Percentiles rank a stretch among this genome's conserved stretches.
phyloP scores from a whole-genome alignment of 2,888 invertebrate species.

The Andrena fulva region DNA sequence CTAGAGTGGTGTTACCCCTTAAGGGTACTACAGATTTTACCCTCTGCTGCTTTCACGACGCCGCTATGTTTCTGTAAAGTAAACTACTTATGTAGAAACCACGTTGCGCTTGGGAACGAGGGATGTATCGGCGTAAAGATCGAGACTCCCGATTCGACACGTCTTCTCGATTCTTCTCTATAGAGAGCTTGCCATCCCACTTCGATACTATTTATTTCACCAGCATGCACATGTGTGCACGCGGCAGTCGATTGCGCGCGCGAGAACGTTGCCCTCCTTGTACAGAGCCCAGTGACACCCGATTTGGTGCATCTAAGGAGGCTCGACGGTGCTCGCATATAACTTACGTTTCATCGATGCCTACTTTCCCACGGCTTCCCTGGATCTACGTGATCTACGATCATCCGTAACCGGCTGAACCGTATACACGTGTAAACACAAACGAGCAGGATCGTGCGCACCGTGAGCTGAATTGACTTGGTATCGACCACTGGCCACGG shows the following conservation, averaged over 20 bases:
- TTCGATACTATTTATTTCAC: constrained; percentile 18
- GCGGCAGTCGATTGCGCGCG: not conserved
- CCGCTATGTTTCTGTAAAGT: too few relatives aligned
- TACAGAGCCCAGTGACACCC: constrained; percentile 9
- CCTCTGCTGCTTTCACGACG: too few relatives aligned
- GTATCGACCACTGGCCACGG: constrained; percentile 35
- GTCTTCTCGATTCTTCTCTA: not conserved
- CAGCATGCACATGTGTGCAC: not conserved
- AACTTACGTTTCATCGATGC: constrained; percentile 18
- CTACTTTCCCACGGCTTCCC: constrained; percentile 35
- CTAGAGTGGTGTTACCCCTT: too few relatives aligned
- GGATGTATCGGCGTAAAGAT: constrained; percentile 16
- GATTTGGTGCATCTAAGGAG: constrained; percentile 21
- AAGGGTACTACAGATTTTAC: too few relatives aligned
- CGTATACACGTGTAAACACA: constrained; percentile 25
- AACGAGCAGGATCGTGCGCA: constrained; percentile 35
- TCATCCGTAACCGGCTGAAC: constrained; percentile 38
- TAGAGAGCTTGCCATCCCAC: too few relatives aligned
- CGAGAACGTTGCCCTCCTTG: constrained; percentile 12
- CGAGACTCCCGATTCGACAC: constrained; percentile 17
- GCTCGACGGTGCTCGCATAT: not conserved
- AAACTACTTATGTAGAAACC: not conserved
- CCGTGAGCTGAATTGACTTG: constrained; percentile 29
- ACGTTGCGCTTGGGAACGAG: not conserved
- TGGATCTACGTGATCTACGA: constrained; percentile 41